Conservation (phyloP, 2,797 vertebrate genomes). For the Astyanax mexicanus region DNA sequence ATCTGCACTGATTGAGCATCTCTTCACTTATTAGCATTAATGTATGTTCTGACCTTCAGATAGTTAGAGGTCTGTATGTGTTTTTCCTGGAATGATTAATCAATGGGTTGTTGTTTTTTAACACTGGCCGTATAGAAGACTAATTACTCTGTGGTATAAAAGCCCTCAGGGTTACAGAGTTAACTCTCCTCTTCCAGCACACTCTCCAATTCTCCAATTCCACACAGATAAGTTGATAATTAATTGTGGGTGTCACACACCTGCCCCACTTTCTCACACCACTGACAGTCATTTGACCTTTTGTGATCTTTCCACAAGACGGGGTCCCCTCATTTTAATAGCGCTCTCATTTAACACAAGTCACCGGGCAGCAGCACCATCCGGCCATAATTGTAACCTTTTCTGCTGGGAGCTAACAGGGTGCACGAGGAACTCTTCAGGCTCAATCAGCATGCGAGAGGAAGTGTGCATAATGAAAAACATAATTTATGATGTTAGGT, state of each 20-base stretch:
- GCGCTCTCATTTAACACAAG: slow-evolving; percentile 67
- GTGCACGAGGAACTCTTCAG: slow-evolving; percentile 40
- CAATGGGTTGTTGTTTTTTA: not conserved
- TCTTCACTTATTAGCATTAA: not conserved
- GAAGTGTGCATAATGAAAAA: slow-evolving; percentile 47
- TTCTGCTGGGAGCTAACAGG: slow-evolving; percentile 52
- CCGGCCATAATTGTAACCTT: slow-evolving; percentile 66
- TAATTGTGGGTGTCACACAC: slow-evolving; percentile 48
- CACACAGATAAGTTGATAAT: slow-evolving; percentile 24
- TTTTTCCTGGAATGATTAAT: not conserved
- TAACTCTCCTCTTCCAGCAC: not conserved
- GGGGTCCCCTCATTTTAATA: slow-evolving; percentile 58
- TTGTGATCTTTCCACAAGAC: slow-evolving; percentile 56
- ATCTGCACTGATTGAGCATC: not conserved
- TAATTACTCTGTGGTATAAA: not conserved
- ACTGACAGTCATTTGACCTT: slow-evolving; percentile 68
- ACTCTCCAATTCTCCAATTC: not conserved
- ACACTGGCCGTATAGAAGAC: not conserved
- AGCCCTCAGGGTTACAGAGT: not conserved
- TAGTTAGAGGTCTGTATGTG: not conserved
- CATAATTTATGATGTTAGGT: slow-evolving; percentile 46
- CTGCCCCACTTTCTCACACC: slow-evolving; percentile 40
- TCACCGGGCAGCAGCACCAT: slow-evolving; percentile 63
- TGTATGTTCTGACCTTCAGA: not conserved
- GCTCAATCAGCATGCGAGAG: slow-evolving; percentile 56